Percentiles rank a stretch among this genome's conserved stretches.
Conservation (phyloP, 2,888 invertebrate genomes). For the Lepidochrysops patricia region DNA sequence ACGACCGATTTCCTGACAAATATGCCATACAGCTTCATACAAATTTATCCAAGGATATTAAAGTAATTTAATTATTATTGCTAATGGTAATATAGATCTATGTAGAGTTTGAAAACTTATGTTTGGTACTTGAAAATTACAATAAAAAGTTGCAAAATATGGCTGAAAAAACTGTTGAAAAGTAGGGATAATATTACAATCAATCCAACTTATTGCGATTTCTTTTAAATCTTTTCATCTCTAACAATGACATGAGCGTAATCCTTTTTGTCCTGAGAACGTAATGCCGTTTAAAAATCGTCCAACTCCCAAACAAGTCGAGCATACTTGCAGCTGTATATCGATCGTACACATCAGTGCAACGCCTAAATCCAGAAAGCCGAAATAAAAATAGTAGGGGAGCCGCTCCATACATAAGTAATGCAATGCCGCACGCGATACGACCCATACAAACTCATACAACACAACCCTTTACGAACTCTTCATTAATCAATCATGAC, state of each 20-base stretch:
- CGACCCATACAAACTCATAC: constrained; percentile 48
- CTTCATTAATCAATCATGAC: constrained; percentile 56
- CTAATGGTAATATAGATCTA: too few species aligned
- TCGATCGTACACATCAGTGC: constrained; percentile 50
- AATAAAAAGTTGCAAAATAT: too few species aligned
- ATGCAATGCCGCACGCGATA: constrained; percentile 65
- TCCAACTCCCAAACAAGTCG: constrained; percentile 30
- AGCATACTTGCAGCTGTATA: constrained; percentile 36
- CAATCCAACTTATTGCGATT: too few species aligned
- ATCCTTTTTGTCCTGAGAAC: background rate
- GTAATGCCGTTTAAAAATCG: background rate
- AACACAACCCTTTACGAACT: constrained; percentile 38
- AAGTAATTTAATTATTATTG: too few species aligned
- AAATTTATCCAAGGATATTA: background rate
- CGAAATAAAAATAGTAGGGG: constrained; percentile 52
- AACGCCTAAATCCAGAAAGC: constrained; percentile 51
- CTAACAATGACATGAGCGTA: background rate
- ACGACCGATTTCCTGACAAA: background rate
- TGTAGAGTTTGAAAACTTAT: background rate
- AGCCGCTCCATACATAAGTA: constrained; percentile 58
- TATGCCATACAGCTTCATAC: background rate
- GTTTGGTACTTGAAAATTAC: too few species aligned
- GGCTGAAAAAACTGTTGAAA: too few species aligned
- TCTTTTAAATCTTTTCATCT: too few species aligned
- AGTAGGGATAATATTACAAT: too few species aligned